A percentile compares a stretch with the other conserved stretches of the same genome.
These are phyloP conservation scores for Cephalopholis sonnerati DNA, from an alignment of 2,113 vertebrate genomes.

Conservation along the genomic window DNA sequence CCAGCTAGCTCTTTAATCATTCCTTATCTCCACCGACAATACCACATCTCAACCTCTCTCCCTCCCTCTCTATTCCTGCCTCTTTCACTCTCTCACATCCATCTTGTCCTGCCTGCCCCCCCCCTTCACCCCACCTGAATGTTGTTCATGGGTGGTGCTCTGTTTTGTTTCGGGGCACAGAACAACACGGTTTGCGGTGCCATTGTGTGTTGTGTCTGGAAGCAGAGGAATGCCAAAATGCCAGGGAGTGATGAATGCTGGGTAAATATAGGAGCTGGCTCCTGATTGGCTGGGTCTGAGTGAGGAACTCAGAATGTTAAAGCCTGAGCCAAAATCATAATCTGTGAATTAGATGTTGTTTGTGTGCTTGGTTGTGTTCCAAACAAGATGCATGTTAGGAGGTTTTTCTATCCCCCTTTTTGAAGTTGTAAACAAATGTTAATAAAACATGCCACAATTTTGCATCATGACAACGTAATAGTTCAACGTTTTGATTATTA, in stretches of 20 bases:
- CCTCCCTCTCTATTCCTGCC: slow-evolving; percentile 11
- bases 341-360: not conserved
- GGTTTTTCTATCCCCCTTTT: not conserved
- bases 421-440: slow-evolving; percentile 4
- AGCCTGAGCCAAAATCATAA: not conserved
- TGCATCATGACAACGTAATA: not conserved
- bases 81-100: slow-evolving; percentile 37
- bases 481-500: not conserved
- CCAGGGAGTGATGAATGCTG: slow-evolving; percentile 63
- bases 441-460: not conserved
- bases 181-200: slow-evolving; percentile 31
- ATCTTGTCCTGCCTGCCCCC: not conserved
- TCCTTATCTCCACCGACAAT: slow-evolving; percentile 91
- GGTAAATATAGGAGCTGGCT: slow-evolving; percentile 44
- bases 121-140: not conserved
- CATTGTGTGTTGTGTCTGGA: slow-evolving; percentile 58
- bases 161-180: slow-evolving; percentile 62
- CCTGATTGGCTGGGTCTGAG: slow-evolving; percentile 25
- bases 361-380: not conserved
- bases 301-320: not conserved
- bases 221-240: slow-evolving; percentile 37
- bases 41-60: slow-evolving; percentile 82
- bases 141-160: slow-evolving; percentile 63
- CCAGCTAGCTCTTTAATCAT: slow-evolving; percentile 91
- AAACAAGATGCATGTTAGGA: not conserved